Conservation (phyloP, 1,140 invertebrate species). For the Lanistes nyassanus region DNA sequence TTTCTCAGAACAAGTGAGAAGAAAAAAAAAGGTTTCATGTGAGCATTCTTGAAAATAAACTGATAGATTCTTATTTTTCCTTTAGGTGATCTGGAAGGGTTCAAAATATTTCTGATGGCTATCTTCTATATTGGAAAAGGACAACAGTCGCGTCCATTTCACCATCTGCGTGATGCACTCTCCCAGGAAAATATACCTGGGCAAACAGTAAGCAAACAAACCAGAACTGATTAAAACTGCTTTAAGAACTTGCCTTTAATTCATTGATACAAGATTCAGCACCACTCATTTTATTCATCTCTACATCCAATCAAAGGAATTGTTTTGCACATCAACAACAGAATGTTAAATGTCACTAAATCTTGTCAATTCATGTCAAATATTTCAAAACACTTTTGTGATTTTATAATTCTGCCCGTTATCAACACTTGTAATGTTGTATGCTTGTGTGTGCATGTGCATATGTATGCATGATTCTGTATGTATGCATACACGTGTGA, state of each 20-base stretch:
- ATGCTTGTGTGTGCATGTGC: not conserved
- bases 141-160: conserved; percentile 84
- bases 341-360: too few relatives aligned
- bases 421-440: not conserved
- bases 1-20: not conserved
- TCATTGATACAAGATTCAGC: too few relatives aligned
- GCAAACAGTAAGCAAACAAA: conserved; percentile 36
- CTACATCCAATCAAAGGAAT: too few relatives aligned
- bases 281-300: too few relatives aligned
- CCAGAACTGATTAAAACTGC: too few relatives aligned
- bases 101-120: conserved; percentile 80
- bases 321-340: too few relatives aligned
- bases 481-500: too few relatives aligned
- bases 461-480: too few relatives aligned
- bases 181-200: conserved; percentile 45
- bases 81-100: conserved; percentile 71
- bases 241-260: too few relatives aligned
- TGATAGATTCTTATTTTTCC: conserved; percentile 27
- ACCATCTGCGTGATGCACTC: conserved; percentile 87
- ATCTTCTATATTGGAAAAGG: conserved; percentile 79
- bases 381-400: too few relatives aligned
- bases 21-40: not conserved
- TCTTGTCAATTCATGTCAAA: too few relatives aligned
- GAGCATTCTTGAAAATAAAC: not conserved
- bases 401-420: too few relatives aligned